Percentiles rank a stretch among this genome's conserved stretches.
These are phyloP conservation scores for Microchirus variegatus DNA, from an alignment of 2,797 vertebrate species.

Conservation along the genomic window DNA sequence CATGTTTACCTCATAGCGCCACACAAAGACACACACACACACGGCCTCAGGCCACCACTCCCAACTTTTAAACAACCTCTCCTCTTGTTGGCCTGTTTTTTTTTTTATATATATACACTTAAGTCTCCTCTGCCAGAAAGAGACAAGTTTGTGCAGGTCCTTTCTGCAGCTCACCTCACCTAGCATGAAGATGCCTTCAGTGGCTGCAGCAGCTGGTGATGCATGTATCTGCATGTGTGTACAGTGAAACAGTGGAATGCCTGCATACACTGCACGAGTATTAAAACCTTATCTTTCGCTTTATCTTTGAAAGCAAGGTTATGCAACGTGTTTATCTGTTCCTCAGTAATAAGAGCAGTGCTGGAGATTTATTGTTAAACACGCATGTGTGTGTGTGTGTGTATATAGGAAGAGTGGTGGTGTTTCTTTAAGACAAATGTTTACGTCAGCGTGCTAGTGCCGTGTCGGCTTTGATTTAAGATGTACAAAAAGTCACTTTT, in stretches of 20 bases:
- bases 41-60: slow-evolving; percentile 67
- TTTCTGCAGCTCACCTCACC: slow-evolving; percentile 11
- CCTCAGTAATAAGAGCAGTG: slow-evolving; percentile 12
- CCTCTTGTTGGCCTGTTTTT: slow-evolving; percentile 27
- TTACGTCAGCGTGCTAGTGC: background rate
- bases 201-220: background rate
- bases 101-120: slow-evolving; percentile 21
- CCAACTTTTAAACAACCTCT: slow-evolving; percentile 50
- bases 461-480: slow-evolving; percentile 12
- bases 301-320: slow-evolving; percentile 43
- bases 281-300: slow-evolving; percentile 31
- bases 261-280: slow-evolving; percentile 5
- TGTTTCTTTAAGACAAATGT: slow-evolving; percentile 48
- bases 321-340: slow-evolving; percentile 52
- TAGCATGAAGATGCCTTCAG: slow-evolving; percentile 24
- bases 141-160: slow-evolving; percentile 65
- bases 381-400: background rate
- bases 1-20: slow-evolving; percentile 31
- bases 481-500: background rate
- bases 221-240: slow-evolving; percentile 5
- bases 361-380: slow-evolving; percentile 31
- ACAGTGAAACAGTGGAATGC: slow-evolving; percentile 12
- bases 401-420: slow-evolving; percentile 4
- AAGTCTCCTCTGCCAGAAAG: slow-evolving; percentile 19
- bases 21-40: slow-evolving; percentile 28